phyloP scores from a whole-genome alignment of 2,797 vertebrate species.

The Gallinago nigripennis region DNA sequence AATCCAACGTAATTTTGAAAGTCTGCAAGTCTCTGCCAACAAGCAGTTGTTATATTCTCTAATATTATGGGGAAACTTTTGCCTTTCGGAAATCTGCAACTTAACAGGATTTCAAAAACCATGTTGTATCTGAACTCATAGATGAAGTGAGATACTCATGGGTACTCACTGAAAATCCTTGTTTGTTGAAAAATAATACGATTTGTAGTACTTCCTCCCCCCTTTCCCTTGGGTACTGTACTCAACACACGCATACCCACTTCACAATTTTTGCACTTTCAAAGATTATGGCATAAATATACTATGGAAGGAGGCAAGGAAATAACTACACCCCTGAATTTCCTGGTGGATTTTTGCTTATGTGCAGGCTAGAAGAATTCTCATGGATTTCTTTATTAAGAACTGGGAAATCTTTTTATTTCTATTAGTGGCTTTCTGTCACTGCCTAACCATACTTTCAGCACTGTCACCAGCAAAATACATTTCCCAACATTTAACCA shows the following conservation, averaged over 20 bases:
- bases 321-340: background rate
- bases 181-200: background rate
- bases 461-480: background rate
- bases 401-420: background rate
- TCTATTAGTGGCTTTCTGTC: background rate
- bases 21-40: background rate
- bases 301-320: background rate
- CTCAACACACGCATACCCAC: too few species aligned
- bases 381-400: background rate
- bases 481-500: background rate
- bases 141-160: background rate
- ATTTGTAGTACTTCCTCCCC: background rate
- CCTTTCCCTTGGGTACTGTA: background rate
- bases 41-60: background rate
- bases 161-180: background rate
- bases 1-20: background rate
- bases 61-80: background rate
- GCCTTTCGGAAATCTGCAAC: background rate
- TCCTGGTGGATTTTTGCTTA: background rate
- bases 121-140: background rate
- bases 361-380: background rate
- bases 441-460: background rate
- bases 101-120: background rate
- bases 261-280: background rate
- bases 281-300: background rate